Percentiles rank a stretch among this genome's conserved stretches.
Conservation (phyloP, 2,888 invertebrate species). For the Ichneumon xanthorius region DNA sequence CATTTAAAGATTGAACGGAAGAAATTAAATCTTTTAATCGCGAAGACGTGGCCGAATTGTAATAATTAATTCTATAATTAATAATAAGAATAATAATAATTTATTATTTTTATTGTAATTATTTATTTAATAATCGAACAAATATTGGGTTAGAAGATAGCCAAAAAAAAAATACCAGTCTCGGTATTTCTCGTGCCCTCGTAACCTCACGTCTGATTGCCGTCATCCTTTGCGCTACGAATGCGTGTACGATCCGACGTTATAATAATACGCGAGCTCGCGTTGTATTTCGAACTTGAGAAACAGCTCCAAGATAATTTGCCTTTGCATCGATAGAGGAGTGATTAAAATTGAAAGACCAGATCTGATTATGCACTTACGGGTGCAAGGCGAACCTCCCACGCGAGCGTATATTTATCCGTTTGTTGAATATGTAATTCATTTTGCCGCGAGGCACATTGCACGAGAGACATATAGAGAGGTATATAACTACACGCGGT, state of each 20-base stretch:
- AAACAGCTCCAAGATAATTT: conserved; percentile 51
- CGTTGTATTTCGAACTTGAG: conserved; percentile 64
- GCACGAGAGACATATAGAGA: conserved; percentile 1
- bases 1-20: background rate
- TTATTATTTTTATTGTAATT: background rate
- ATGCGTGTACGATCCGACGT: background rate
- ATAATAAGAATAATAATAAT: background rate
- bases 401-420: conserved; percentile 68
- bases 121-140: background rate
- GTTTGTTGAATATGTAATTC: conserved; percentile 67
- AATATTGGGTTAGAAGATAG: background rate
- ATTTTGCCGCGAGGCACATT: conserved; percentile 42
- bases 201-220: conserved; percentile 24
- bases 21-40: background rate
- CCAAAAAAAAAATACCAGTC: background rate
- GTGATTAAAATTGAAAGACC: conserved; percentile 66
- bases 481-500: background rate
- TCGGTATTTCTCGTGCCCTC: conserved; percentile 26
- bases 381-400: conserved; percentile 72
- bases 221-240: conserved; percentile 6
- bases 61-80: background rate
- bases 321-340: conserved; percentile 28
- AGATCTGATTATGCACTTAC: conserved; percentile 69
- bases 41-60: background rate
- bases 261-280: conserved; percentile 4